Conservation (phyloP, 1,140 invertebrate species). For the Platorchestia sp. region DNA sequence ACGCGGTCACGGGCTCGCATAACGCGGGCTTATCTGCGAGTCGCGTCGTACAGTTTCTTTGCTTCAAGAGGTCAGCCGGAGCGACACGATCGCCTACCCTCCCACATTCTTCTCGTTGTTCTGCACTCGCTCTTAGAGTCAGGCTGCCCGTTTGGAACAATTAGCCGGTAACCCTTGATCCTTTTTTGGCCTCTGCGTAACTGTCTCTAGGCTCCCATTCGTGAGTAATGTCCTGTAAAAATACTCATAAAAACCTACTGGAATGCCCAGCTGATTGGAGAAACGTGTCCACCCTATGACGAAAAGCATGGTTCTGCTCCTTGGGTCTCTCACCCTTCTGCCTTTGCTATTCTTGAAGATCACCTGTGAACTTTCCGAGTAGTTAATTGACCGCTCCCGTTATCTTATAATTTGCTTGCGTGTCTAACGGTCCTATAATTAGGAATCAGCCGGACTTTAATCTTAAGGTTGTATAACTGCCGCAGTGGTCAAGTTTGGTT, state of each 20-base stretch:
- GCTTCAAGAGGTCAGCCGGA: neutral
- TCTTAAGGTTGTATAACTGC: constrained; percentile 35
- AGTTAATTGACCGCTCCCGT: constrained; percentile 23
- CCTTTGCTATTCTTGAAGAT: constrained; percentile 6
- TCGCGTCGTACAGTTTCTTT: neutral
- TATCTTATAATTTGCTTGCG: neutral
- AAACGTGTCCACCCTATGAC: constrained; percentile 36
- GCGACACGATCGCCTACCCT: constrained; percentile 9
- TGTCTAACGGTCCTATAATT: constrained; percentile 42
- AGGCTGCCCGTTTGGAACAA: constrained; percentile 14
- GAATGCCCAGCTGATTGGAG: constrained; percentile 36
- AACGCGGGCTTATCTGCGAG: neutral
- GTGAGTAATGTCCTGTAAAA: constrained; percentile 54
- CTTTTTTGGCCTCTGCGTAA: constrained; percentile 26
- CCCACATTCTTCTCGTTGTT: constrained; percentile 44
- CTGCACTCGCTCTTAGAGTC: neutral
- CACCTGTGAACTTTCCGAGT: constrained; percentile 4
- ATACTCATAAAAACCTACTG: constrained; percentile 36
- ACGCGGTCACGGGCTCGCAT: neutral
- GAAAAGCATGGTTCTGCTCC: neutral
- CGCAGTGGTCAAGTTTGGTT: constrained; percentile 12
- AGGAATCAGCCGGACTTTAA: constrained; percentile 33
- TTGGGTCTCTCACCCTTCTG: neutral
- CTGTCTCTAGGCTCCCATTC: constrained; percentile 12
- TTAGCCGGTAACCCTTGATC: constrained; percentile 39